Percentiles rank a stretch among this genome's conserved stretches.
Evolutionary conservation across 2,888 invertebrate species (phyloP).

Genomic region (Prostheceraeus crozeri): DNA sequence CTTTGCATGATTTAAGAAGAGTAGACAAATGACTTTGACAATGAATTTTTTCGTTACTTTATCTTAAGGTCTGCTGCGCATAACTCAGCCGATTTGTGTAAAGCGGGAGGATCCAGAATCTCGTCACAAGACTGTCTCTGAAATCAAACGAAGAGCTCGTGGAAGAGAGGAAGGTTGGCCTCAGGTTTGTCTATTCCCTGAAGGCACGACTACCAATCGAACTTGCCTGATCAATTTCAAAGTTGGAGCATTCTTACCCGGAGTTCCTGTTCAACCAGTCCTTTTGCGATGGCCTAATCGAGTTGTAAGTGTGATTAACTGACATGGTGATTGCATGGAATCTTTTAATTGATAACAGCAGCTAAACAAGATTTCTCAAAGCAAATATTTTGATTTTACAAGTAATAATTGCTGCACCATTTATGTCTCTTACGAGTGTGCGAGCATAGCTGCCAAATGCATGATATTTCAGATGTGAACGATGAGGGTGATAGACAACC

Average conservation of each 20-base stretch:
- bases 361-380: no score
- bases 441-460: no score
- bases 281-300: conserved; percentile 77
- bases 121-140: conserved; percentile 76
- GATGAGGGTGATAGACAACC: no score
- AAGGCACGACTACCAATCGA: conserved; percentile 90
- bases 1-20: no score
- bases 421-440: no score
- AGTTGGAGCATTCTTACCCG: conserved; percentile 78
- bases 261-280: conserved; percentile 88
- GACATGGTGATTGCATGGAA: no score
- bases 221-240: conserved; percentile 65
- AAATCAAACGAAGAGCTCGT: conserved; percentile 74
- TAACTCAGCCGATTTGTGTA: conserved; percentile 88
- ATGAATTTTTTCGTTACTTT: conserved; percentile 25
- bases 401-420: no score
- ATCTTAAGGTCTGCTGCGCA: conserved; percentile 72
- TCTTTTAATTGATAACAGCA: no score
- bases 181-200: conserved; percentile 85
- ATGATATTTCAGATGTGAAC: no score
- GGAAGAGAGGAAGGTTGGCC: conserved; percentile 74
- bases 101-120: conserved; percentile 86
- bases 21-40: no score
- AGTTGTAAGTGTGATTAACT: conserved; percentile 72
- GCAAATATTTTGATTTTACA: no score